Percentiles rank a stretch among this genome's conserved stretches.
Conservation (phyloP, 2,113 vertebrate genomes). For the Dipodomys stephensi region DNA sequence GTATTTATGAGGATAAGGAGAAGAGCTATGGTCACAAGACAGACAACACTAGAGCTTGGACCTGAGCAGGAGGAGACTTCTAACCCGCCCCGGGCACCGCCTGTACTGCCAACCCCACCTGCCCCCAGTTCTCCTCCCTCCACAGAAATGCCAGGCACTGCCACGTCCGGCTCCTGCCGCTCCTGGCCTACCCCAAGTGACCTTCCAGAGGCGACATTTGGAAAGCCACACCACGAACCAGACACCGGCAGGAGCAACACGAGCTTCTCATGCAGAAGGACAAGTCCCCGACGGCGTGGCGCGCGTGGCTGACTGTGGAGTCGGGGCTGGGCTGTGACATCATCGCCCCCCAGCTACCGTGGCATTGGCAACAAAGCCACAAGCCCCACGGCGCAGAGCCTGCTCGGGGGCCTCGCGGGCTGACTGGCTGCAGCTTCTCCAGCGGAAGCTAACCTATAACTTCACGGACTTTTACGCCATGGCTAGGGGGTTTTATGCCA, state of each 20-base stretch:
- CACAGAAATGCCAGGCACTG: too few relatives aligned
- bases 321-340: too few relatives aligned
- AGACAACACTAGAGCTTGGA: too few relatives aligned
- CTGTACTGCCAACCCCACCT: background rate
- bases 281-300: background rate
- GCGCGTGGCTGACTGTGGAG: background rate
- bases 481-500: background rate
- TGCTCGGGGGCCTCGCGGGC: background rate
- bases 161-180: accelerated
- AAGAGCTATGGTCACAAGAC: background rate
- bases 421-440: background rate
- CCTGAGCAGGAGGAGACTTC: background rate
- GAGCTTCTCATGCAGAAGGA: too few relatives aligned
- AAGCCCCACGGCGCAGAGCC: background rate
- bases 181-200: background rate
- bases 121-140: background rate
- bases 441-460: background rate
- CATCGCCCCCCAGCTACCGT: too few relatives aligned
- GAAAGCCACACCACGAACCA: background rate
- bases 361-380: background rate
- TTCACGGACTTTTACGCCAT: background rate
- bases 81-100: background rate
- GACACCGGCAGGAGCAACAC: background rate
- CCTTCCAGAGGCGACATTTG: background rate
- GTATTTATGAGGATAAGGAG: background rate